phyloP scores from a whole-genome alignment of 2,888 invertebrate species.

The Conchocele bisecta region DNA sequence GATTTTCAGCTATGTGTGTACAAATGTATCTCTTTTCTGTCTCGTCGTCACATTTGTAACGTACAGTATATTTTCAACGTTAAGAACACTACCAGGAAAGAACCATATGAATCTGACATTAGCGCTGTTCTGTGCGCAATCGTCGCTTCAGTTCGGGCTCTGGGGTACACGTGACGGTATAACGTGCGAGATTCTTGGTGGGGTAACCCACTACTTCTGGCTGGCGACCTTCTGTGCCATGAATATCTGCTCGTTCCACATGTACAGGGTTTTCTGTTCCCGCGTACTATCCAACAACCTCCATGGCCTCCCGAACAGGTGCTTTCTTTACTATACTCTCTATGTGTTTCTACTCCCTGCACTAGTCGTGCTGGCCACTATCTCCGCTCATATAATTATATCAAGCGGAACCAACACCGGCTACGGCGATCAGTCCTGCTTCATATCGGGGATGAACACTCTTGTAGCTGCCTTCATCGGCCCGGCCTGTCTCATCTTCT shows the following conservation, averaged over 20 bases:
- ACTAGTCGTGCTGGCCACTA: background rate
- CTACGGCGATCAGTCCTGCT: conserved; percentile 45
- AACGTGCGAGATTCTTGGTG: conserved; percentile 43
- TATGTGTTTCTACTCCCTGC: background rate
- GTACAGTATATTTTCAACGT: conserved; percentile 51
- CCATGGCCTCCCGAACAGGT: background rate
- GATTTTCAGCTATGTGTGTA: conserved; percentile 29
- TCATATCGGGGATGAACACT: conserved; percentile 22
- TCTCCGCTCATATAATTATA: background rate
- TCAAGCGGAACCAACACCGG: conserved; percentile 14
- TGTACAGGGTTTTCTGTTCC: conserved; percentile 53
- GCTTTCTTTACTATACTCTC: background rate
- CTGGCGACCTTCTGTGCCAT: conserved; percentile 59
- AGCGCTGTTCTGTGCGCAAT: conserved; percentile 57
- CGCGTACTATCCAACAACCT: background rate
- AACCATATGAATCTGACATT: conserved; percentile 61
- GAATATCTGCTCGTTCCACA: conserved; percentile 62
- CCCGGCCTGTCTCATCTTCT: conserved; percentile 54
- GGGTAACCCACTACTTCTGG: conserved; percentile 62
- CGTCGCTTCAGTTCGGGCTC: conserved; percentile 50
- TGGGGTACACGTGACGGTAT: background rate
- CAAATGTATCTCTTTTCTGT: conserved; percentile 52
- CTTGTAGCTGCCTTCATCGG: conserved; percentile 54
- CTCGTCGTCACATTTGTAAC: conserved; percentile 53
- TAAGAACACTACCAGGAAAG: conserved; percentile 61